phyloP scores from a whole-genome alignment of 1,140 invertebrate species.

The Oryzaephilus surinamensis region DNA sequence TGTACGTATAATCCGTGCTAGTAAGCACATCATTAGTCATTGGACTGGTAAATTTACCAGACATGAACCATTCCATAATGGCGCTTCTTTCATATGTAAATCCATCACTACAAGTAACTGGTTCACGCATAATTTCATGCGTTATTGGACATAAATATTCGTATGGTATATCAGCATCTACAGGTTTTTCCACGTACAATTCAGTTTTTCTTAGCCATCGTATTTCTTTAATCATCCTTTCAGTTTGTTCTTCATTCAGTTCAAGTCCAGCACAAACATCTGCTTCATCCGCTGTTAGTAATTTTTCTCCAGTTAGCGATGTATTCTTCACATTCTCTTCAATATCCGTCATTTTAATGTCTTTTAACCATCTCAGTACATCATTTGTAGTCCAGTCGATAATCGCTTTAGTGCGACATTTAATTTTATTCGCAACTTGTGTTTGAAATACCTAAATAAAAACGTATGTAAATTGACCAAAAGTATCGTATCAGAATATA shows the following conservation, averaged over 20 bases:
- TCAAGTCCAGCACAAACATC: slow-evolving; percentile 42
- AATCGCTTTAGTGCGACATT: slow-evolving; percentile 25
- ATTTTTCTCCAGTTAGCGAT: slow-evolving; percentile 47
- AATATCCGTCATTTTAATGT: slow-evolving; percentile 44
- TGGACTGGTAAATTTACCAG: slow-evolving; percentile 60
- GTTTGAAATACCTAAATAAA: slow-evolving; percentile 34
- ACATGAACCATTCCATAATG: slow-evolving; percentile 63
- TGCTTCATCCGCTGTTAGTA: slow-evolving; percentile 44
- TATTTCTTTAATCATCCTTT: slow-evolving; percentile 33
- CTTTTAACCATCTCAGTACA: slow-evolving; percentile 50
- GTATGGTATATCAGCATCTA: slow-evolving; percentile 40
- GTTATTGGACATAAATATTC: slow-evolving; percentile 76
- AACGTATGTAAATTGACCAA: slow-evolving; percentile 9
- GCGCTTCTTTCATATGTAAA: slow-evolving; percentile 66
- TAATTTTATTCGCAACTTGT: slow-evolving; percentile 28
- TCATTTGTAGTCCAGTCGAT: slow-evolving; percentile 49
- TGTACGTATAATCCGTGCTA: slow-evolving; percentile 47
- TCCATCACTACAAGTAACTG: slow-evolving; percentile 67
- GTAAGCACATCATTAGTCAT: slow-evolving; percentile 60
- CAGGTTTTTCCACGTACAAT: slow-evolving; percentile 12
- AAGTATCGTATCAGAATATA: not conserved
- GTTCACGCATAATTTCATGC: slow-evolving; percentile 67
- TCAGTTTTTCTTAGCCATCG: slow-evolving; percentile 43
- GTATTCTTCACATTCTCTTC: slow-evolving; percentile 38
- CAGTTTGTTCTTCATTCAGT: slow-evolving; percentile 37